phyloP scores from a whole-genome alignment of 2,113 vertebrate species.

The Seriola dumerili region DNA sequence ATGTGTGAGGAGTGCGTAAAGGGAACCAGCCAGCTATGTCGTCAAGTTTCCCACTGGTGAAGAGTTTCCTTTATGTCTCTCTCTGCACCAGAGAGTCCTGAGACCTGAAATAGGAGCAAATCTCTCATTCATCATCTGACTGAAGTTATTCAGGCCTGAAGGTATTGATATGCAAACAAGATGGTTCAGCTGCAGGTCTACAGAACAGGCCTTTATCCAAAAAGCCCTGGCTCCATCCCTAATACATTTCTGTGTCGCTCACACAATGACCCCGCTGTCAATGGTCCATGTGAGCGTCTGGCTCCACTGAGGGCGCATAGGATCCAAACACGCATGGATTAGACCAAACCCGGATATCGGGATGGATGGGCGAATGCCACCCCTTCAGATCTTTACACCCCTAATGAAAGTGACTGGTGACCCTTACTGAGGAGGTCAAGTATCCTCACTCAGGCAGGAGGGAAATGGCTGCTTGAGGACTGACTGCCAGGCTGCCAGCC shows the following conservation, averaged over 20 bases:
- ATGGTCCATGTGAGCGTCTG: conserved; percentile 75
- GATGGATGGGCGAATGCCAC: conserved; percentile 65
- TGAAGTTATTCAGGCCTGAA: conserved; percentile 86
- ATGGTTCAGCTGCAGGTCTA: conserved; percentile 78
- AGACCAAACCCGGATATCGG: conserved; percentile 74
- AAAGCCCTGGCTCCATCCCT: conserved; percentile 70
- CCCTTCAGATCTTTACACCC: conserved; percentile 80
- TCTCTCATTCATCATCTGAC: conserved; percentile 91
- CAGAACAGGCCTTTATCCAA: conserved; percentile 83
- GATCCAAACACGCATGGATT: conserved; percentile 84
- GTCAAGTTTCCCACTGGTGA: conserved; percentile 83
- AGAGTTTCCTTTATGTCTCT: conserved; percentile 76
- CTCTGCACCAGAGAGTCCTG: conserved; percentile 79
- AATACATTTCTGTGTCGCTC: conserved; percentile 76
- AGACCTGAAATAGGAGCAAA: conserved; percentile 85
- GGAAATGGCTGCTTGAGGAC: conserved; percentile 79
- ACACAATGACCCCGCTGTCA: conserved; percentile 83
- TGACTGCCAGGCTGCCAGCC: conserved; percentile 80
- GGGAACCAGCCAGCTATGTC: conserved; percentile 74
- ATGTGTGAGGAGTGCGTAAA: conserved; percentile 59
- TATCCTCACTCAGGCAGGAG: conserved; percentile 83
- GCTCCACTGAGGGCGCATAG: conserved; percentile 62
- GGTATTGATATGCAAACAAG: conserved; percentile 90
- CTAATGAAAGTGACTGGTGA: conserved; percentile 87
- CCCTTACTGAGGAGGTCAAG: conserved; percentile 86